Evolutionary conservation across 2,797 vertebrate genomes (phyloP).

Genomic region (Chlorospingus semifuscus): DNA sequence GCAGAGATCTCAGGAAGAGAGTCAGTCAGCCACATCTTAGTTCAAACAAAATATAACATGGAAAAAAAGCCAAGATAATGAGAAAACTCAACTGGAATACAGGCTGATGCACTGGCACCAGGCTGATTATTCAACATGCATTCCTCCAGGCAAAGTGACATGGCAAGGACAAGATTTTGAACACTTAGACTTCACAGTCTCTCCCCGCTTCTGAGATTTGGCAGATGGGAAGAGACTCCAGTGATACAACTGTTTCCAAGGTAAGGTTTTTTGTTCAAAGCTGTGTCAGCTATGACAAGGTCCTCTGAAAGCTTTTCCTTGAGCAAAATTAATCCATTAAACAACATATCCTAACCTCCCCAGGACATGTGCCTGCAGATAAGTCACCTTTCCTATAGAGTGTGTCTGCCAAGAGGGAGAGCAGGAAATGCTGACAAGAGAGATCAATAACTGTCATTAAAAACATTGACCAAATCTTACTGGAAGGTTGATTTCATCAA

Average conservation of each 20-base stretch:
- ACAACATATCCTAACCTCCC: neutral
- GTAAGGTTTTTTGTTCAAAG: conserved; percentile 12
- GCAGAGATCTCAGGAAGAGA: neutral
- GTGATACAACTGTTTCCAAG: neutral
- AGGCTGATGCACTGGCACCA: neutral
- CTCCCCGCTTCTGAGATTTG: neutral
- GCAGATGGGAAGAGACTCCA: neutral
- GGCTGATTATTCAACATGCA: neutral
- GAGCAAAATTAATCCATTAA: conserved; percentile 45
- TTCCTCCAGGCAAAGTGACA: conserved; percentile 28
- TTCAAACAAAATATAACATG: conserved; percentile 8
- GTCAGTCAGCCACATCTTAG: neutral
- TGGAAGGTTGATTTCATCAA: conserved; percentile 9
- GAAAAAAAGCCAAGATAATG: conserved; percentile 14
- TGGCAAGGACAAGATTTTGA: neutral
- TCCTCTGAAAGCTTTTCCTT: conserved; percentile 19
- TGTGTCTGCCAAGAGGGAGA: neutral
- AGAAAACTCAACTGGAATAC: neutral
- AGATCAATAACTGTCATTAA: conserved; percentile 18
- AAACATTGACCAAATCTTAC: neutral
- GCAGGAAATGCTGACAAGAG: neutral
- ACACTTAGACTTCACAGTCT: neutral
- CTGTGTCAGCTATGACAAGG: neutral
- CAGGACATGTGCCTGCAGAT: neutral
- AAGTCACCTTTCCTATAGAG: neutral